Percentiles rank a stretch among this genome's conserved stretches.
Conservation (phyloP, 1,140 invertebrate species). For the Anastatus disparis region DNA sequence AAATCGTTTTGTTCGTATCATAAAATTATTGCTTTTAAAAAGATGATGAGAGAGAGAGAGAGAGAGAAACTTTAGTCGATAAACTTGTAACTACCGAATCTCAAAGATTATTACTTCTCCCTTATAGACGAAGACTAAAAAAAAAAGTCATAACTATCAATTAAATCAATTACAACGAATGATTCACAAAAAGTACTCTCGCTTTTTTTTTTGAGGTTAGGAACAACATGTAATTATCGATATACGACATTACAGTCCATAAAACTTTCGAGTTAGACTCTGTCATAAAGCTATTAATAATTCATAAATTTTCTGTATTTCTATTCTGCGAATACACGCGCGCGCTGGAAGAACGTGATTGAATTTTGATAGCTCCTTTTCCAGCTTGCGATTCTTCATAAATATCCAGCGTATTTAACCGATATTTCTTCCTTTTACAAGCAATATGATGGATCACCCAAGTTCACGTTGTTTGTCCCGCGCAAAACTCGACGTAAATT, state of each 20-base stretch:
- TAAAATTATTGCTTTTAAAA: no score
- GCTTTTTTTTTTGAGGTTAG: not conserved
- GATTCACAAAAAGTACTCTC: no score
- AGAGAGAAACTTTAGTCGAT: no score
- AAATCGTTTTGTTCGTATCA: not conserved
- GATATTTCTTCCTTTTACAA: no score
- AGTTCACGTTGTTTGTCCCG: not conserved
- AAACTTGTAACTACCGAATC: no score
- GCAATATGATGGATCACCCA: slow-evolving; percentile 28
- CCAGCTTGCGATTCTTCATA: no score
- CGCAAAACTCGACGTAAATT: slow-evolving; percentile 16
- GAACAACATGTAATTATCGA: slow-evolving; percentile 7
- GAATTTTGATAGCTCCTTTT: slow-evolving; percentile 29
- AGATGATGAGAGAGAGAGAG: no score
- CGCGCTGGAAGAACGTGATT: slow-evolving; percentile 14
- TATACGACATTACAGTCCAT: no score
- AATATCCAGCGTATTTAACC: no score
- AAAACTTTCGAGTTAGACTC: no score
- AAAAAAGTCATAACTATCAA: not conserved
- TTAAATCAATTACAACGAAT: not conserved
- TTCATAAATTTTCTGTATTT: slow-evolving; percentile 17
- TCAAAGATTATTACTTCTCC: no score
- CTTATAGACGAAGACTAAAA: no score
- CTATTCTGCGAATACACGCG: not conserved
- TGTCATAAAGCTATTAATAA: slow-evolving; percentile 27